A percentile compares a stretch with the other conserved stretches of the same genome.
phyloP scores from a whole-genome alignment of 1,140 invertebrate genomes.

The Penaeus indicus region DNA sequence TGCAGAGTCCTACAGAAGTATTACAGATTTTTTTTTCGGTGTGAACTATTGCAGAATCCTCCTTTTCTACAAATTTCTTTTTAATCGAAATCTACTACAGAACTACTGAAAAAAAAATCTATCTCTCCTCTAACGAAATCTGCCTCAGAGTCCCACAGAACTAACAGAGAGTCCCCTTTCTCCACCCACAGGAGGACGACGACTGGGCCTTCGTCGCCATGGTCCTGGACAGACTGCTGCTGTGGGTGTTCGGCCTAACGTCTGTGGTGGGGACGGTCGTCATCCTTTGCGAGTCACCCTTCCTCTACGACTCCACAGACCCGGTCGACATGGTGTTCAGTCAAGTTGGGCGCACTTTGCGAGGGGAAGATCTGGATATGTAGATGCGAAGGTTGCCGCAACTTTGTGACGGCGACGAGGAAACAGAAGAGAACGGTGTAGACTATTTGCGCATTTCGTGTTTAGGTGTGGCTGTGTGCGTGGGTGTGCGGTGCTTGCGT shows the following conservation, averaged over 20 bases:
- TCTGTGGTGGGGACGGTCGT: constrained; percentile 86
- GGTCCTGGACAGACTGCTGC: constrained; percentile 96
- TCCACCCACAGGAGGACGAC: constrained; percentile 85
- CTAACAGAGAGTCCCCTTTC: not conserved
- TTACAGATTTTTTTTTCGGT: too few species aligned
- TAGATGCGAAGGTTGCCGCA: not conserved
- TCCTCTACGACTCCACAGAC: constrained; percentile 89
- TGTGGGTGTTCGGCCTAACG: constrained; percentile 92
- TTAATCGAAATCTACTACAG: too few species aligned
- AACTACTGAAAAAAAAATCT: not conserved
- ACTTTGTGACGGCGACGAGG: too few species aligned
- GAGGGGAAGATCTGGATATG: constrained; percentile 42
- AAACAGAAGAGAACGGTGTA: too few species aligned
- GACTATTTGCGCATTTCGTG: not conserved
- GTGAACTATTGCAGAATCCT: too few species aligned
- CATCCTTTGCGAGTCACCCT: constrained; percentile 90
- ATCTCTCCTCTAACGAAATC: not conserved
- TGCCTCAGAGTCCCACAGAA: not conserved
- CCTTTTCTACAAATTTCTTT: too few species aligned
- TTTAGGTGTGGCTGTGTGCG: constrained; percentile 12
- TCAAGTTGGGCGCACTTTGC: constrained; percentile 76
- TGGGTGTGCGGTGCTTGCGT: constrained; percentile 30
- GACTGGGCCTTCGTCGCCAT: constrained; percentile 99
- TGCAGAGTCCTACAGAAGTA: not conserved
- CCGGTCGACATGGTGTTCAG: constrained; percentile 90